Base-by-base conservation (phyloP, 2,888 invertebrate species). In the Agonopterix subpropinquella region DNA sequence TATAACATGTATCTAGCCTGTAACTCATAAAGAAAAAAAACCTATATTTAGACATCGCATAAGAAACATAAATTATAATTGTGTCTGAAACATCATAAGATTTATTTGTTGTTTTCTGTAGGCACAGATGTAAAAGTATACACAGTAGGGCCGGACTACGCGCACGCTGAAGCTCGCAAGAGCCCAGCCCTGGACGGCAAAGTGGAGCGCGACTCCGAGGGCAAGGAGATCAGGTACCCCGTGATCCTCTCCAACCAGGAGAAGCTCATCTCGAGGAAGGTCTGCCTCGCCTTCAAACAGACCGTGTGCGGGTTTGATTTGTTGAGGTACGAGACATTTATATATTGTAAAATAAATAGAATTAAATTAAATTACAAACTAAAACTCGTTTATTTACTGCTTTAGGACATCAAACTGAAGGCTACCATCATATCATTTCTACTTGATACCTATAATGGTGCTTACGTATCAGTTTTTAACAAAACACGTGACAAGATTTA, bases 291-390 rank as follows among this genome's bases (percentile, higher is more conserved):
- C 3, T 97, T 97, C 77, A 96, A 97, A 84, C 99, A 99, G 90
- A 99, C 98, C 8, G 99, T 99, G 7, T 99, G 99, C 78, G 99
- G 99, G 11, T 99, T 99, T 79, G 99, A 99, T 90, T 91, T 99
- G 55, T 89, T 99, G 47, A 92, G 96, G 92, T 94, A 73, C 72
- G 62, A 13, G 13, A 18, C 3, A 18, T 18, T 18, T 18, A 4
- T 1, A 3, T 15, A 15, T 15, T 15, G 15, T 15, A 15, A 15
- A 15, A 15, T 15, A 15, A 15, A 15, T 3, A 15, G 15, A 15
- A 2, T 1, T 15, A 3, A 15, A n/a, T n/a, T n/a, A n/a, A n/a
- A n/a, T n/a, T n/a, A n/a, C n/a, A n/a, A n/a, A n/a, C n/a, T n/a
- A n/a, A n/a, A n/a, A n/a, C n/a, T n/a, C n/a, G n/a, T n/a, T n/a